A percentile compares a stretch with the other conserved stretches of the same genome.
phyloP scores from a whole-genome alignment of 2,797 vertebrate genomes.

The Gallirallus australis region DNA sequence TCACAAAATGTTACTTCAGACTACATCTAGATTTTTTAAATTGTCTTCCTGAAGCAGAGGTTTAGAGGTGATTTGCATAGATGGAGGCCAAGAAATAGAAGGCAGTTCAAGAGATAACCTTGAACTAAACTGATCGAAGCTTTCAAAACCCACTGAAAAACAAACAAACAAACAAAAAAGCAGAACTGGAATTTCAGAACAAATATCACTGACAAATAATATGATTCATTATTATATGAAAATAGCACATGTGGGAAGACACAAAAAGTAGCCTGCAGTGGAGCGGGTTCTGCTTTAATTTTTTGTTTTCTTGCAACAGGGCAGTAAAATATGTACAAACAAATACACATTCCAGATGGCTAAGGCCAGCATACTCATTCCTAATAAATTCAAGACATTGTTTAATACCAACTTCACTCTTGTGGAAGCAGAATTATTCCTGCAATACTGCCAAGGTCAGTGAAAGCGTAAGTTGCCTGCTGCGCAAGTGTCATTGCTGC shows the following conservation, averaged over 20 bases:
- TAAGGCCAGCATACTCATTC: not conserved
- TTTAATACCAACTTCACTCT: not conserved
- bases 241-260: not conserved
- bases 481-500: not conserved
- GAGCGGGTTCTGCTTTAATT: not conserved
- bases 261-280: not conserved
- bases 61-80: not conserved
- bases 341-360: slow-evolving; percentile 52
- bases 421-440: not conserved
- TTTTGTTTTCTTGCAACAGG: slow-evolving; percentile 4
- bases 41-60: not conserved
- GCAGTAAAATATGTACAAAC: slow-evolving; percentile 52
- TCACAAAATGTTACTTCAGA: not conserved
- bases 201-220: not conserved
- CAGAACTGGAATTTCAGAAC: slow-evolving; percentile 6
- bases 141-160: not conserved
- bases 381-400: slow-evolving; percentile 17
- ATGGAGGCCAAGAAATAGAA: not conserved
- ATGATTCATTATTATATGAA: not conserved
- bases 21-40: not conserved
- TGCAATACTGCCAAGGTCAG: slow-evolving; percentile 4
- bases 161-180: not conserved
- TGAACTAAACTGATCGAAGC: not conserved
- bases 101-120: not conserved
- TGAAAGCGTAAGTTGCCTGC: slow-evolving; percentile 1